Percentiles rank a stretch among this genome's conserved stretches.
Evolutionary conservation across 1,140 invertebrate genomes (phyloP).

Genomic region (Bradysia coprophila): DNA sequence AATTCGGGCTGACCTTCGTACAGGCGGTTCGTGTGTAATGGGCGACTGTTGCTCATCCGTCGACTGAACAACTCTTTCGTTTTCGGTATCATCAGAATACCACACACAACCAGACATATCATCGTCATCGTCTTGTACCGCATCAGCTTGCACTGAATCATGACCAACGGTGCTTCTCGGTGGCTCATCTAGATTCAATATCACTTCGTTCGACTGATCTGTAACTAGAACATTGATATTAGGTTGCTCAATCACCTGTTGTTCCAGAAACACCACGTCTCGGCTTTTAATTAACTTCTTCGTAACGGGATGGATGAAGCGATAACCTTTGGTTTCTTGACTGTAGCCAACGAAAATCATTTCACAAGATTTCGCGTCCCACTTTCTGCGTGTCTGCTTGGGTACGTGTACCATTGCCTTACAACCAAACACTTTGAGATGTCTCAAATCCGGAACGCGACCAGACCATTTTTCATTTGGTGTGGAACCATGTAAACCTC

Average conservation of each 20-base stretch:
- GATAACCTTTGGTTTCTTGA: conserved; percentile 11
- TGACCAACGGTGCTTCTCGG: not conserved
- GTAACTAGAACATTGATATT: not conserved
- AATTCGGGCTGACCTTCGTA: not conserved
- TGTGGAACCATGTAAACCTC: not conserved
- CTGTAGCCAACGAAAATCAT: conserved; percentile 20
- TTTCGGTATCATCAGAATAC: too few species aligned
- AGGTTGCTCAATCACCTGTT: conserved; percentile 1
- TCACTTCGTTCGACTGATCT: not conserved
- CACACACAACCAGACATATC: not conserved
- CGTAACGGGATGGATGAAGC: conserved; percentile 13
- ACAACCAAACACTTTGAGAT: conserved; percentile 9
- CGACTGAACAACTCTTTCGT: not conserved
- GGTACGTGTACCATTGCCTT: conserved; percentile 7
- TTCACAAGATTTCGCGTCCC: conserved; percentile 13
- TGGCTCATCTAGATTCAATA: not conserved
- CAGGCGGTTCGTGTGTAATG: too few species aligned
- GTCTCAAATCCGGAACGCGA: conserved; percentile 7
- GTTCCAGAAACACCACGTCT: conserved; percentile 16
- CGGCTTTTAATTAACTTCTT: conserved; percentile 10
- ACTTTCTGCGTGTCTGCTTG: conserved; percentile 9
- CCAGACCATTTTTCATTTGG: conserved; percentile 10
- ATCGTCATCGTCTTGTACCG: not conserved
- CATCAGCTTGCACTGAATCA: not conserved
- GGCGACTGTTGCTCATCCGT: conserved; percentile 5